These are phyloP conservation scores for Eupsilia transversa DNA, from an alignment of 2,888 invertebrate genomes.

Conservation along the genomic window DNA sequence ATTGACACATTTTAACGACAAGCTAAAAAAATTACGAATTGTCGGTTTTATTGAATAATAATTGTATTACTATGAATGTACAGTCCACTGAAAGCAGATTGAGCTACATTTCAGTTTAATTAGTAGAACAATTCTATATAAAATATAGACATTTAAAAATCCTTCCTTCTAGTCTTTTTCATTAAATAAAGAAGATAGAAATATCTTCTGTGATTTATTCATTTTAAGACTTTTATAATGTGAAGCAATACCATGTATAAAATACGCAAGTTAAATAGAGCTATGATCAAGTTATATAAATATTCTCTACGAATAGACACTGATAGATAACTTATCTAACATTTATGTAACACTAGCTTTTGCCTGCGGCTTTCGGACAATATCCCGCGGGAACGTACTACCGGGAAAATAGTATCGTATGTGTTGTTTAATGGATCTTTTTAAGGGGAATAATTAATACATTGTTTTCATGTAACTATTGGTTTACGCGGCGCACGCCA, in stretches of 20 bases:
- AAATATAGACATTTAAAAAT: not conserved
- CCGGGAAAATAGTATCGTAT: no score
- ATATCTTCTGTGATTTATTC: not conserved
- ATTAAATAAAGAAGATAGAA: not conserved
- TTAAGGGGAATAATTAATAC: no score
- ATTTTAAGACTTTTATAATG: not conserved
- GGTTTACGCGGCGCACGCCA: no score
- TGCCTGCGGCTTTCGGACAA: no score
- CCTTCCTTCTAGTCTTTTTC: not conserved
- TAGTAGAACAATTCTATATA: not conserved
- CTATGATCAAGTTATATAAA: not conserved
- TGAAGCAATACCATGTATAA: not conserved
- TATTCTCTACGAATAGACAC: slow-evolving; percentile 20
- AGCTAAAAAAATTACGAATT: not conserved
- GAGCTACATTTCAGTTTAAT: not conserved
- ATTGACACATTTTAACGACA: not conserved
- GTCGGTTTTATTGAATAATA: not conserved
- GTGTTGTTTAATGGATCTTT: no score
- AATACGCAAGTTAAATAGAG: not conserved
- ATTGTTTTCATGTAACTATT: no score
- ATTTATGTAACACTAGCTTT: not conserved
- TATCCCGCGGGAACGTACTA: no score
- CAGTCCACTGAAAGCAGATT: not conserved
- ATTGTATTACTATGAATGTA: not conserved
- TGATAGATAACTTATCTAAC: slow-evolving; percentile 4